Percentiles rank a stretch among this genome's conserved stretches.
Conservation (phyloP, 2,113 vertebrate species). For the Pterophyllum scalare region DNA sequence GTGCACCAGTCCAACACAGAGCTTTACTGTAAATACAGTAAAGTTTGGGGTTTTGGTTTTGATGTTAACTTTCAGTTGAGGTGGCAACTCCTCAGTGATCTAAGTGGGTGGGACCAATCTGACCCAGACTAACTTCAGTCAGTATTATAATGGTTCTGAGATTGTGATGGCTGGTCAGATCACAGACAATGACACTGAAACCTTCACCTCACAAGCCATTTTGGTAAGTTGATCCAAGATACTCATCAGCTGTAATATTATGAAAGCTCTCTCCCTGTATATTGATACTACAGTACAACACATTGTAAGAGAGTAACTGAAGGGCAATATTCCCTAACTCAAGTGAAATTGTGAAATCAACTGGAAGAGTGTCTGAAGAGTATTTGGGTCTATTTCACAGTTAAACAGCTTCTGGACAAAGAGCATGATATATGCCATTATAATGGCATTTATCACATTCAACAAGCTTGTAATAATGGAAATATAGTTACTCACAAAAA, state of each 20-base stretch:
- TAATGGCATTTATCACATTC: no score
- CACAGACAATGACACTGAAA: slow-evolving; percentile 75
- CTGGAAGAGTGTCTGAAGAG: slow-evolving; percentile 84
- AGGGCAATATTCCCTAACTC: slow-evolving; percentile 77
- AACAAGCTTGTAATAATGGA: no score
- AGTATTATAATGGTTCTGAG: slow-evolving; percentile 88
- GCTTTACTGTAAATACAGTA: no score
- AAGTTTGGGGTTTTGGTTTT: no score
- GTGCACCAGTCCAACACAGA: no score
- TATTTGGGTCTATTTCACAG: slow-evolving; percentile 95
- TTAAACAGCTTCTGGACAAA: slow-evolving; percentile 91
- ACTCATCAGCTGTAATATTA: background rate
- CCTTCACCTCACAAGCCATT: slow-evolving; percentile 75
- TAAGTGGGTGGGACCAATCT: slow-evolving; percentile 78
- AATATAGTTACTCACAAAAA: no score
- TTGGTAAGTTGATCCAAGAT: slow-evolving; percentile 73
- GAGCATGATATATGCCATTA: slow-evolving; percentile 45
- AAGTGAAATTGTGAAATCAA: slow-evolving; percentile 17
- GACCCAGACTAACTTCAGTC: slow-evolving; percentile 83
- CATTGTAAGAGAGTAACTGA: slow-evolving; percentile 68
- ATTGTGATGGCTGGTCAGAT: slow-evolving; percentile 86
- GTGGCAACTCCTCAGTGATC: slow-evolving; percentile 83
- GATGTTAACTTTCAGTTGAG: no score
- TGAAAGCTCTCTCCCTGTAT: no score
- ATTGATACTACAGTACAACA: background rate